Evolutionary conservation across 1,140 invertebrate genomes (phyloP).

Genomic region (Trichonephila inaurata): DNA sequence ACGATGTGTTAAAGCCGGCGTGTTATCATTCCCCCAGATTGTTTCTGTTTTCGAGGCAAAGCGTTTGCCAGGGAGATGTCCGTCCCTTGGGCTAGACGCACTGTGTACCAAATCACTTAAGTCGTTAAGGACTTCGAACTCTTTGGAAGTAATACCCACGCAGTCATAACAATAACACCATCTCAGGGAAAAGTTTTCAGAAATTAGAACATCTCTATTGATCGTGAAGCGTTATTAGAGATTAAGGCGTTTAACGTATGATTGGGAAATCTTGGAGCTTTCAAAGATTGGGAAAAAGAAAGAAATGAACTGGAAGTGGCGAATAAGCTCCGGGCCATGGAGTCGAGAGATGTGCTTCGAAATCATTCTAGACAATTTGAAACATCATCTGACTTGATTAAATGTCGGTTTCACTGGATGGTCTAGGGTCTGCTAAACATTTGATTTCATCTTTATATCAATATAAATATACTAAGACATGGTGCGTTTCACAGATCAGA

Average conservation of each 20-base stretch:
- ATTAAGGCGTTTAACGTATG: slow-evolving; percentile 43
- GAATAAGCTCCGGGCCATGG: slow-evolving; percentile 22
- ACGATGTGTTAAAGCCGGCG: slow-evolving; percentile 26
- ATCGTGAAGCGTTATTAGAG: slow-evolving; percentile 54
- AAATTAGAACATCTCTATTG: slow-evolving; percentile 53
- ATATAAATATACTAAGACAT: too few species aligned
- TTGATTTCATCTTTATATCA: too few species aligned
- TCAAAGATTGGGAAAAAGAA: neutral
- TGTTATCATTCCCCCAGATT: slow-evolving; percentile 42
- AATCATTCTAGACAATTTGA: neutral
- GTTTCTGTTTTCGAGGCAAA: slow-evolving; percentile 43
- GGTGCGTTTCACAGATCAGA: too few species aligned
- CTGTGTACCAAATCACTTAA: slow-evolving; percentile 61
- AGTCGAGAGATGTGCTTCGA: neutral
- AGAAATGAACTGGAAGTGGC: neutral
- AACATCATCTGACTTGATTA: slow-evolving; percentile 21
- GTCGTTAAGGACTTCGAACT: slow-evolving; percentile 57
- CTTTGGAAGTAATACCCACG: slow-evolving; percentile 27
- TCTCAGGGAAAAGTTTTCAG: slow-evolving; percentile 33
- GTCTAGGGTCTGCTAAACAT: neutral
- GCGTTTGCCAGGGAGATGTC: neutral
- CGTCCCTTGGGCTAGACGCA: slow-evolving; percentile 1
- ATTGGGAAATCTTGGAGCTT: slow-evolving; percentile 44
- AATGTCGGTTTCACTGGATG: neutral
- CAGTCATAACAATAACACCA: slow-evolving; percentile 50